These are phyloP conservation scores for Champsocephalus gunnari DNA, from an alignment of 2,797 vertebrate genomes.

Conservation along the genomic window DNA sequence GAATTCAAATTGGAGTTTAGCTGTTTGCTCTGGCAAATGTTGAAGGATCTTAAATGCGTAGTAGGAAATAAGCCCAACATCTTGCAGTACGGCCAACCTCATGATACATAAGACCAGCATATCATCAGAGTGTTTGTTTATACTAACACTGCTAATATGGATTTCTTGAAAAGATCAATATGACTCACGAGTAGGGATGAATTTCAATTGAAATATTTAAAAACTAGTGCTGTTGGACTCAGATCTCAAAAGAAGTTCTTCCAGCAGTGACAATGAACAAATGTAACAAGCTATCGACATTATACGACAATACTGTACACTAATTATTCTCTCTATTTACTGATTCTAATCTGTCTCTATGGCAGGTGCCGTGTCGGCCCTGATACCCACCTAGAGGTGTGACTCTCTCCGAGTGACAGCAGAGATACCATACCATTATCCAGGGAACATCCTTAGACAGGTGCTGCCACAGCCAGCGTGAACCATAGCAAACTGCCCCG, in stretches of 20 bases:
- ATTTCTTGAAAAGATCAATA: no score
- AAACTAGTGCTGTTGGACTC: background rate
- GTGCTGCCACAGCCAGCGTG: constrained; percentile 49
- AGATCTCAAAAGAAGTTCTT: background rate
- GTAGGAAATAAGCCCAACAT: constrained; percentile 14
- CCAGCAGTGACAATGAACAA: background rate
- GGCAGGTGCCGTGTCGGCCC: background rate
- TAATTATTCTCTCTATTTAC: background rate
- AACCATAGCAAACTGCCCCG: constrained; percentile 58
- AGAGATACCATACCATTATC: constrained; percentile 93
- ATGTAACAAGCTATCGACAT: background rate
- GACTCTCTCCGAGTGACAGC: constrained; percentile 90
- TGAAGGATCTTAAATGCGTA: constrained; percentile 18
- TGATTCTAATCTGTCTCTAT: background rate
- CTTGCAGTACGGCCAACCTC: constrained; percentile 1
- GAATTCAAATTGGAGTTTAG: constrained; percentile 1
- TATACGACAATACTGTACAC: background rate
- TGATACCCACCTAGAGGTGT: constrained; percentile 88
- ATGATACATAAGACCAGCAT: background rate
- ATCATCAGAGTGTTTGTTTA: background rate
- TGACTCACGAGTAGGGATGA: background rate
- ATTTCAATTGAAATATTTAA: background rate
- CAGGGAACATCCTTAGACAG: constrained; percentile 80
- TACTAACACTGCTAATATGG: background rate
- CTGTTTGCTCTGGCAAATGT: constrained; percentile 4